Conservation (phyloP, 2,888 invertebrate species). For the Ctena decussata region DNA sequence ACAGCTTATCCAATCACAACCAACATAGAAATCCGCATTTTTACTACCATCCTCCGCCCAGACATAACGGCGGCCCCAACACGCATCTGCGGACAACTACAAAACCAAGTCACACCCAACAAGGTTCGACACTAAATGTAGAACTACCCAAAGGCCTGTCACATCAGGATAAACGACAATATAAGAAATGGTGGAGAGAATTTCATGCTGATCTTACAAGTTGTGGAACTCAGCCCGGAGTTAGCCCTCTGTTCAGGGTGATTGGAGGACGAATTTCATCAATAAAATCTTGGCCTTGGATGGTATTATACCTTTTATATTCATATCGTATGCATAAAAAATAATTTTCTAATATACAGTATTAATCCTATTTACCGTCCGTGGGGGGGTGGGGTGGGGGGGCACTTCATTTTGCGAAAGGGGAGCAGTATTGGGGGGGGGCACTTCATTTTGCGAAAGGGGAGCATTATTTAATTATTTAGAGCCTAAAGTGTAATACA, state of each 20-base stretch:
- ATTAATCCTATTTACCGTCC: too few species aligned
- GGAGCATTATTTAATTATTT: too few species aligned
- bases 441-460: too few species aligned
- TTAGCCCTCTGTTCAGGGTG: conserved; percentile 13
- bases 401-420: too few species aligned
- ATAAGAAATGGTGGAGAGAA: conserved; percentile 14
- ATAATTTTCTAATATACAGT: too few species aligned
- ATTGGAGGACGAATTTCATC: conserved; percentile 26
- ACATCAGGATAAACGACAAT: neutral
- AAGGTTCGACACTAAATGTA: neutral
- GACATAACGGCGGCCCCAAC: neutral
- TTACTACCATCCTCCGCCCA: neutral
- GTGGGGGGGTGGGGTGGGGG: too few species aligned
- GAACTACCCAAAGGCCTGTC: neutral
- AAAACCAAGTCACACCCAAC: neutral
- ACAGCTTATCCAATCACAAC: neutral
- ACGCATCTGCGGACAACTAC: neutral
- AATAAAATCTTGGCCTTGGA: conserved; percentile 29
- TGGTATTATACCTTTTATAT: too few species aligned
- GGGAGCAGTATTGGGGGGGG: too few species aligned
- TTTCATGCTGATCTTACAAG: conserved; percentile 9
- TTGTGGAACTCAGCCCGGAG: conserved; percentile 3
- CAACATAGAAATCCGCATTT: neutral
- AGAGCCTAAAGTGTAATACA: too few species aligned
- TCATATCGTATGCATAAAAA: too few species aligned